Conservation (phyloP, 2,888 invertebrate species). For the Phasia obesa region DNA sequence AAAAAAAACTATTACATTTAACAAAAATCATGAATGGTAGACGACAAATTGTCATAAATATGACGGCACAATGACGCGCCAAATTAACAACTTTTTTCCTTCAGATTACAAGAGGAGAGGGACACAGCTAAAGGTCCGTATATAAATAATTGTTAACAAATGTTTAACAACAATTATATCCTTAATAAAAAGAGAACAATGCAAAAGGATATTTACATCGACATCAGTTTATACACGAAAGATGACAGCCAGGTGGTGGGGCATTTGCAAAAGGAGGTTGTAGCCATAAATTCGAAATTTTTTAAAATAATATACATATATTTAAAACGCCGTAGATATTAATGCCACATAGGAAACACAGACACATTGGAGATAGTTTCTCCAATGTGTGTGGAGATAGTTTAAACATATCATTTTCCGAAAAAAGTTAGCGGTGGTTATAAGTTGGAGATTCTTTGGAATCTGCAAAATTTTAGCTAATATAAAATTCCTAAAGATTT, state of each 20-base stretch:
- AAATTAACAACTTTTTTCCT: constrained; percentile 46
- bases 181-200: background rate
- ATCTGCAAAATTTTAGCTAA: no score
- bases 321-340: no score
- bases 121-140: background rate
- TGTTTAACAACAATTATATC: constrained; percentile 20
- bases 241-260: background rate
- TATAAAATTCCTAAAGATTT: no score
- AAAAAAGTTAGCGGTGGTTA: no score
- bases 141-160: constrained; percentile 28
- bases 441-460: no score
- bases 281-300: no score
- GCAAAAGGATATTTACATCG: background rate
- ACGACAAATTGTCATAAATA: constrained; percentile 62
- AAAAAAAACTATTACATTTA: constrained; percentile 16
- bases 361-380: no score
- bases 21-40: constrained; percentile 31
- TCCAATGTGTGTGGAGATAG: no score
- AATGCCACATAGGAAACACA: no score
- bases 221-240: background rate
- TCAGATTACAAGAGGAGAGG: background rate
- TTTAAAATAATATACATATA: no score
- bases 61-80: constrained; percentile 60
- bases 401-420: no score
- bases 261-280: no score